These are phyloP conservation scores for Araneus ventricosus DNA, from an alignment of 1,140 invertebrate genomes.

Conservation along the genomic window DNA sequence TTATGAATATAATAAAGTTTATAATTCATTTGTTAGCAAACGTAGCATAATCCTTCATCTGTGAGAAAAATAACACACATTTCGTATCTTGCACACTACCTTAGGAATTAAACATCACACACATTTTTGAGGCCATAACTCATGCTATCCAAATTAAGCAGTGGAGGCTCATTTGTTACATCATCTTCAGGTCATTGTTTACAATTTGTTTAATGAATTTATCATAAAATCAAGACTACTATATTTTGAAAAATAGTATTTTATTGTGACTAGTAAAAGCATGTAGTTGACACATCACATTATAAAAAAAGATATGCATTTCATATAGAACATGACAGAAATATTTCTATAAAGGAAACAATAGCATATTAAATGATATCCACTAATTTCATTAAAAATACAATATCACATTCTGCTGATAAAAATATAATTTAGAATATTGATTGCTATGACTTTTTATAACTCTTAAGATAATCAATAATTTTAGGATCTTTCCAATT, in stretches of 20 bases:
- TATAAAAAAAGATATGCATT: not conserved
- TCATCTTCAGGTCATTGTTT: too few relatives aligned
- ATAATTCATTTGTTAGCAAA: too few relatives aligned
- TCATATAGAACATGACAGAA: not conserved
- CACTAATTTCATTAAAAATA: not conserved
- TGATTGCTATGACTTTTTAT: not conserved
- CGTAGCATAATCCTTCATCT: too few relatives aligned
- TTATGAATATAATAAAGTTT: too few relatives aligned
- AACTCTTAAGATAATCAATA: not conserved
- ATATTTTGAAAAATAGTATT: not conserved
- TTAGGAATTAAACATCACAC: too few relatives aligned
- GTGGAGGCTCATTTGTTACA: too few relatives aligned
- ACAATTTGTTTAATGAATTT: too few relatives aligned
- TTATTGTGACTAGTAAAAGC: constrained; percentile 32
- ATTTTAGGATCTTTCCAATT: too few relatives aligned
- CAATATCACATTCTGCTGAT: not conserved
- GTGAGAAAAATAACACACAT: too few relatives aligned
- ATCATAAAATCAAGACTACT: not conserved
- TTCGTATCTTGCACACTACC: too few relatives aligned
- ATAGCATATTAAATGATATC: not conserved
- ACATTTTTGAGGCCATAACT: too few relatives aligned
- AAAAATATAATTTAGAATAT: not conserved
- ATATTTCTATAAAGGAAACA: not conserved
- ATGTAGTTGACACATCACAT: not conserved
- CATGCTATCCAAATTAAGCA: too few relatives aligned